Conservation (phyloP, 2,888 invertebrate genomes). For the Acanthococcus lagerstroemiae region DNA sequence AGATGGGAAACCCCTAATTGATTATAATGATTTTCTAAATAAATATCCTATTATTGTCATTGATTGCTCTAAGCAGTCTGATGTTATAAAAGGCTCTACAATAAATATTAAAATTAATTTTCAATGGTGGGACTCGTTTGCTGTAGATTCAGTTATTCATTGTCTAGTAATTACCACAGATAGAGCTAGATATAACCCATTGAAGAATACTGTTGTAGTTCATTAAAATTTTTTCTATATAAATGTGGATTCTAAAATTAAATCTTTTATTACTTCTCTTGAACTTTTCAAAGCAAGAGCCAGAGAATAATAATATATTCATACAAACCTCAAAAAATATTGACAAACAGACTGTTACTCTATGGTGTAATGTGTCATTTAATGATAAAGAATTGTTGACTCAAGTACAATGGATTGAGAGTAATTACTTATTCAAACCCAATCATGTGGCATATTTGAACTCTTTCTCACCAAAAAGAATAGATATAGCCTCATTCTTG, state of each 20-base stretch:
- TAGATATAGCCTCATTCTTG: conserved; percentile 1
- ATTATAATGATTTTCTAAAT: conserved; percentile 19
- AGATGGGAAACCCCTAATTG: conserved; percentile 16
- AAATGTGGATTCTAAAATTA: not conserved
- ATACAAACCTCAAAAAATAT: not conserved
- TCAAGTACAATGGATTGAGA: conserved; percentile 1
- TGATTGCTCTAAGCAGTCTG: conserved; percentile 9
- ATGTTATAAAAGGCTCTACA: conserved; percentile 15
- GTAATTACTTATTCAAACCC: not conserved
- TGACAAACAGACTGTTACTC: not conserved
- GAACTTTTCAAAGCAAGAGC: not conserved
- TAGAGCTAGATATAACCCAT: conserved; percentile 15
- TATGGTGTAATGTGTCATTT: conserved; percentile 10
- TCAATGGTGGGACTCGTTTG: conserved; percentile 10
- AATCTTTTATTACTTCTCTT: not conserved
- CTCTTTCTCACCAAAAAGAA: not conserved
- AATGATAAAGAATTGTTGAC: conserved; percentile 4
- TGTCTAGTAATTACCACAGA: conserved; percentile 13
- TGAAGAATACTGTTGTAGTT: conserved; percentile 15
- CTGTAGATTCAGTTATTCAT: conserved; percentile 7
- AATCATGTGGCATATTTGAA: conserved; percentile 2
- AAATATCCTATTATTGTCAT: conserved; percentile 13
- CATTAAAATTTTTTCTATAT: conserved; percentile 18
- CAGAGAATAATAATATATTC: no score
- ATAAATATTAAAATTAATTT: conserved; percentile 21